phyloP scores from a whole-genome alignment of 1,140 invertebrate species.

The Drosophila baimaii region DNA sequence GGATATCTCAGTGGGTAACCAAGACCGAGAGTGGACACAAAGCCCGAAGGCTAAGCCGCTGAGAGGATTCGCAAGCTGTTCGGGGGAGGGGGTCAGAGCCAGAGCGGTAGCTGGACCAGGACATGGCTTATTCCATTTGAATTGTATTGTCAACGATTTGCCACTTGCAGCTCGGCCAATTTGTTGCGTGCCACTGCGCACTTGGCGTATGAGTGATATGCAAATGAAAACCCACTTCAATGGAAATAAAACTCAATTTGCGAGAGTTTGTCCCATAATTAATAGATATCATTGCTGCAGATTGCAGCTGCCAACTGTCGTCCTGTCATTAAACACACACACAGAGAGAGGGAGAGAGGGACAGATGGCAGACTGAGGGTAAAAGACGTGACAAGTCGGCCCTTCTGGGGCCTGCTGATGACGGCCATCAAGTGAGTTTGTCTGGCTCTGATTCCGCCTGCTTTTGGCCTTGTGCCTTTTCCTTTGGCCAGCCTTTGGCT shows the following conservation, averaged over 20 bases:
- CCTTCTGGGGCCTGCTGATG: conserved; percentile 54
- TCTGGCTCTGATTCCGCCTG: conserved; percentile 29
- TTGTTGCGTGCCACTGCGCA: conserved; percentile 19
- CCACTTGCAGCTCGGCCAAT: conserved; percentile 45
- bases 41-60: conserved; percentile 36
- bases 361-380: neutral
- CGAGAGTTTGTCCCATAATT: conserved; percentile 46
- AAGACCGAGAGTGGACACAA: conserved; percentile 31
- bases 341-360: neutral
- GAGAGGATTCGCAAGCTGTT: conserved; percentile 12
- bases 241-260: conserved; percentile 52
- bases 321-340: conserved; percentile 33
- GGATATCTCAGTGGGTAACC: conserved; percentile 25
- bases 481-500: conserved; percentile 5
- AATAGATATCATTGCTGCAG: conserved; percentile 54
- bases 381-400: conserved; percentile 41
- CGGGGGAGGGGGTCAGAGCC: neutral
- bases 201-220: conserved; percentile 55
- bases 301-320: conserved; percentile 32
- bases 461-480: conserved; percentile 6
- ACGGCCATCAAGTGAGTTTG: conserved; percentile 55
- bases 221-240: conserved; percentile 46
- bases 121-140: conserved; percentile 35
- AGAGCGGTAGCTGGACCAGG: neutral
- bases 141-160: conserved; percentile 42